Percentiles rank a stretch among this genome's conserved stretches.
phyloP scores from a whole-genome alignment of 2,113 vertebrate species.

The Phainopepla nitens region DNA sequence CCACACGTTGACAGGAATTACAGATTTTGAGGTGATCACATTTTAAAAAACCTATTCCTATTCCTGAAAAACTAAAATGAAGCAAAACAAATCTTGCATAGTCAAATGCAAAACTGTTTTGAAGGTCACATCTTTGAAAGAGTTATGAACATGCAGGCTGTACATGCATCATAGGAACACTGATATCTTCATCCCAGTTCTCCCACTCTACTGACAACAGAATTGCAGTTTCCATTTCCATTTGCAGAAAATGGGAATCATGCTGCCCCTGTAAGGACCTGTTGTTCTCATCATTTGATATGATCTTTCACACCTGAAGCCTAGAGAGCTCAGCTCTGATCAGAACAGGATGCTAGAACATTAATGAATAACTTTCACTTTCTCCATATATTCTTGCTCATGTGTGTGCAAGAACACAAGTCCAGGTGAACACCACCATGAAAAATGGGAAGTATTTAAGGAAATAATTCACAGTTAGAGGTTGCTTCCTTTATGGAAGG shows the following conservation, averaged over 20 bases:
- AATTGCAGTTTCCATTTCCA: background rate
- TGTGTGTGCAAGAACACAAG: background rate
- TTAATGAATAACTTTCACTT: background rate
- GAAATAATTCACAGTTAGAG: background rate
- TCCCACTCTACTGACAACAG: background rate
- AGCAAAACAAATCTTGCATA: background rate
- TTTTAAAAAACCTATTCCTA: background rate
- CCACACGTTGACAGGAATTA: background rate
- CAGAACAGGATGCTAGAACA: background rate
- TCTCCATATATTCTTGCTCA: background rate
- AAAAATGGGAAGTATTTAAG: background rate
- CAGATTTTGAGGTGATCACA: background rate
- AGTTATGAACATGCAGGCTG: background rate
- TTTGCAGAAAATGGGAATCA: background rate
- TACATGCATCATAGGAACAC: background rate
- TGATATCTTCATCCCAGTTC: background rate
- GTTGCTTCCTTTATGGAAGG: background rate
- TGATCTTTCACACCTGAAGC: background rate
- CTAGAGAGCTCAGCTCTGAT: background rate
- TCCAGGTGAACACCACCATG: background rate
- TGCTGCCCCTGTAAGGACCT: background rate
- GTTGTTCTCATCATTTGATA: background rate
- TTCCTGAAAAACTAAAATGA: background rate
- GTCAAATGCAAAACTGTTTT: background rate
- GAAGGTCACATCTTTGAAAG: background rate